Base-by-base conservation (phyloP, 2,113 vertebrate genomes). In the Baryphthengus martii region DNA sequence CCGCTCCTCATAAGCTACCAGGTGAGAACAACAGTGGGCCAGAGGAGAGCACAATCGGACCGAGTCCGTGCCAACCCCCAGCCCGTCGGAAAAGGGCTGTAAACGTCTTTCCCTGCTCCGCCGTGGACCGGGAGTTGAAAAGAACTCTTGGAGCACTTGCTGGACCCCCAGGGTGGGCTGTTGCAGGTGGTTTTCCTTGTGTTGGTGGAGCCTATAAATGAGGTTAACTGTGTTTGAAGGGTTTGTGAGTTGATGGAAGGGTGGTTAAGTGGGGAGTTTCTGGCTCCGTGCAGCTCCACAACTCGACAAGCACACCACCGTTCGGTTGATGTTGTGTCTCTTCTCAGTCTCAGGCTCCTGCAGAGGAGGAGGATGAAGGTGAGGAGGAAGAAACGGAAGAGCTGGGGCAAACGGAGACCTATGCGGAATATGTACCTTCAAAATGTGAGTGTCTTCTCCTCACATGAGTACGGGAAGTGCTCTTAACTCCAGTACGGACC, bases 321-420 rank as follows among this genome's bases (percentile, higher is more conserved):
- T 29, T 37, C 25, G 19, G 4, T 83, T 26, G 25, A 6, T 37
- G 44, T 52, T 77, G 4, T 49, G 42, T 45, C 79, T 40, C 13
- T 33, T 53, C 79, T 63, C 98, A 98, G 98, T 97, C 96, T 78
- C 98, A 98, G 95, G 90, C 97, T 49, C 97, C 98, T 49, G 96
- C 98, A 11, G 99, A 99, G 80, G 99, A 99, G 63, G 99, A 99
- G 40, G 99, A 99, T 18, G 99, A 99, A 75, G 99, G 98, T 0
- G 99, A 99, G 15, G 99, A 99, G 52, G 99, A 99, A 50, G 99
- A 99, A 88, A 97, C 99, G 0, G 99, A 99, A 74, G 99, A 99
- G 95, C 62, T 99, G 85, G 99, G 99, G 81, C 99, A 99, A n/a
- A 97, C 99, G 0, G 99, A 99, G 97, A 99, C 99, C 44, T 99